Base-by-base conservation (phyloP, 2,888 invertebrate species). In the Pollenia amentaria region DNA sequence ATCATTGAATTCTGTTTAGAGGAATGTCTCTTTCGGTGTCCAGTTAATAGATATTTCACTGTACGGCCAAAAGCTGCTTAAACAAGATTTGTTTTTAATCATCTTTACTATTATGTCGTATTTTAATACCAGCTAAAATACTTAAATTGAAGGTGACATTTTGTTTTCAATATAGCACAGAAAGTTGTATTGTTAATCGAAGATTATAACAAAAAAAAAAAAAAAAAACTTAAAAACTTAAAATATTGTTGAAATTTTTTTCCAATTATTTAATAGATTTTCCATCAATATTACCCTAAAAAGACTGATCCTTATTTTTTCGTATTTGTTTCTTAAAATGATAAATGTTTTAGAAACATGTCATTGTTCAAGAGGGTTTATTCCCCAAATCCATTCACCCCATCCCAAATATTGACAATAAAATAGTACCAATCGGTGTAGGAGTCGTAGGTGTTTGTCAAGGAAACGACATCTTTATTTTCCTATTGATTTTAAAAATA, bases 401-500 rank as follows among this genome's bases (percentile, higher is more conserved):
- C n/a, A 42, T 4, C 12, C 9, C 57, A n/a, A 72, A 29, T 44
- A 44, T 55, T 57, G 69, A 38, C 60, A 40, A 67, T 48, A 48
- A 57, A 60, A 62, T 12, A 62, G 12, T 44, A 46, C 38, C 11
- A 53, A 29, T 29, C 21, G 1, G 1, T 51, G 44, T 38, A n/a
- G 18, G 46, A 75, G 48, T 48, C 40, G 44, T 16, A 14, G 40
- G 21, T 11, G 51, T 72, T 78, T 84, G 57, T 21, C 60, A 78
- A 70, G 21, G 51, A 62, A 82, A 77, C 40, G 40, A 53, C 65
- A 72, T 60, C 65, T 78, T 78, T 65, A 73, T 73, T 55, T 78
- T 83, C 38, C 55, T 62, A 73, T 73, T 70, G 78, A 84, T 73
- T 78, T 84, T 14, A 4, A n/a, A 75, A 76, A 67, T 42, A 38